Percentiles rank a stretch among this genome's conserved stretches.
Conservation (phyloP, 2,113 vertebrate genomes). For the Onychostoma macrolepis region DNA sequence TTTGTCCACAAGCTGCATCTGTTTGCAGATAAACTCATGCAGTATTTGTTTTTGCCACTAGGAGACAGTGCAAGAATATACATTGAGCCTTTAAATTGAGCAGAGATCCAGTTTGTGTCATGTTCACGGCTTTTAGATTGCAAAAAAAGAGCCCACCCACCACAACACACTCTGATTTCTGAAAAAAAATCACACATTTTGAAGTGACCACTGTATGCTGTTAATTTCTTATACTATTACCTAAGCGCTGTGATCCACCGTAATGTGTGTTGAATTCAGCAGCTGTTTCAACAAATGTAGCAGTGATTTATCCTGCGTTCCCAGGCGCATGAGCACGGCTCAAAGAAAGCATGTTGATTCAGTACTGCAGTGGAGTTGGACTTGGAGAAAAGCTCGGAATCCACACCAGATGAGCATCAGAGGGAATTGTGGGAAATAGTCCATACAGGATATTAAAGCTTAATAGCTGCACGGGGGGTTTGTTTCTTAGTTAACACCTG, state of each 20-base stretch:
- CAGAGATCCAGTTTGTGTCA: neutral
- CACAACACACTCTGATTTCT: neutral
- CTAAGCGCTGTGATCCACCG: neutral
- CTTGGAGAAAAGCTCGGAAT: conserved; percentile 28
- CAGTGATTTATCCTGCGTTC: conserved; percentile 49
- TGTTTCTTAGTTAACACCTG: conserved; percentile 59
- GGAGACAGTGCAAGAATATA: conserved; percentile 44
- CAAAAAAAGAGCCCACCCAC: conserved; percentile 7
- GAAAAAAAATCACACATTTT: conserved; percentile 1
- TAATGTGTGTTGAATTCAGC: conserved; percentile 56
- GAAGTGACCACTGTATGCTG: conserved; percentile 11
- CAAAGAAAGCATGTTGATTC: conserved; percentile 41
- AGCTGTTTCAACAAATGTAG: conserved; percentile 65
- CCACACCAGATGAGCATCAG: conserved; percentile 49
- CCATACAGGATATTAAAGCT: conserved; percentile 56
- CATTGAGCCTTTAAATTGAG: neutral
- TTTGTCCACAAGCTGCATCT: neutral
- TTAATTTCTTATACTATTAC: conserved; percentile 7
- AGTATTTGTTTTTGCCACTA: conserved; percentile 35
- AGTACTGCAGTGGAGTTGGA: conserved; percentile 17
- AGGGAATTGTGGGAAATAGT: conserved; percentile 57
- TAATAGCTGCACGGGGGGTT: conserved; percentile 23
- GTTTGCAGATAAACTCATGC: neutral
- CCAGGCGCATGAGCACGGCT: conserved; percentile 11
- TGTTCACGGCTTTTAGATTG: neutral